Base-by-base conservation (phyloP, 1,140 invertebrate species). In the Sycobia sp. region DNA sequence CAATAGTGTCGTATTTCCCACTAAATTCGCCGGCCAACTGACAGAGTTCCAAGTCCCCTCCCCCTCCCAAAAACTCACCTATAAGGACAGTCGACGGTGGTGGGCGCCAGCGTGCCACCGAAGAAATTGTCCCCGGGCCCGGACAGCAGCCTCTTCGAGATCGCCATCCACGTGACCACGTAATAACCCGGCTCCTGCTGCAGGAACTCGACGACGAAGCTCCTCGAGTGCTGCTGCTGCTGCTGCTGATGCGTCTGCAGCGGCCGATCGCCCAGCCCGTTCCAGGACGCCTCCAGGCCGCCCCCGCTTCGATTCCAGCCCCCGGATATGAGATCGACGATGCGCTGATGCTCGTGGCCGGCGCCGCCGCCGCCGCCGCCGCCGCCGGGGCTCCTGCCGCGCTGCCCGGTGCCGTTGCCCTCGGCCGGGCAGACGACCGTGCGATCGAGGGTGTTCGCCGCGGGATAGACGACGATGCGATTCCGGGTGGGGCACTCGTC, bases 141-240 rank as follows among this genome's bases (percentile, higher is more conserved):
- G 14, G 83, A 68, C 0, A 82, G 79, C 0, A 88, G 86, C 67
- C 89, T 85, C 69, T 90, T 91, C 23, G 89, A 90, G 22, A 92
- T 86, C 66, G 91, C 89, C 79, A 92, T 89, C 90, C 90, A 91
- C 51, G 87, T 88, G 25, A 91, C 86, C 5, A 84, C 83, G 73
- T 91, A 91, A 70, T 84, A 86, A 0, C 88, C 89, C 4, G 86
- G 84, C 68, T 91, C 89, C 20, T 85, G 83, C 71, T 89, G 88
- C 4, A 90, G 72, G 72, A 90, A 90, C 72, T 90, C 88, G 18
- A 90, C 85, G 18, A 90, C 85, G 65, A 89, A 89, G 70, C 88
- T 90, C 47, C 87, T 76, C 0, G 87, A 84, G 62, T 89, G 86
- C 34, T 85, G 85, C 34, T 58, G 62, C 47, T 64, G 54, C 1